A percentile compares a stretch with the other conserved stretches of the same genome.
Conservation (phyloP, 2,888 invertebrate species). For the Cantharis rustica region DNA sequence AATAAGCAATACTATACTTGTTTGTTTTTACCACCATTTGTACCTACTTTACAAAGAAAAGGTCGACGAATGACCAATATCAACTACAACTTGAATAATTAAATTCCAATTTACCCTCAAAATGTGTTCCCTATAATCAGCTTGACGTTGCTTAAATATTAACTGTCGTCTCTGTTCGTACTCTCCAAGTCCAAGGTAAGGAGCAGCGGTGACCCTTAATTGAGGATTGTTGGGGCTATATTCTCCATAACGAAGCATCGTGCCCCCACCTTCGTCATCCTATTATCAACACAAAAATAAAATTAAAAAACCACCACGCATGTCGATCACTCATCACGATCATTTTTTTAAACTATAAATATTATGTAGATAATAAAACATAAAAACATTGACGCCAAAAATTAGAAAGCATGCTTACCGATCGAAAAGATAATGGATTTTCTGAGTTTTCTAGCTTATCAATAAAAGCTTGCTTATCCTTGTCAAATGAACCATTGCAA, state of each 20-base stretch:
- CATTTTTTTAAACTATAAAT: neutral
- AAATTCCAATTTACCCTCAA: slow-evolving; percentile 56
- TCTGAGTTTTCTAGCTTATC: slow-evolving; percentile 47
- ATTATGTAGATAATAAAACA: neutral
- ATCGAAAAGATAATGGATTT: slow-evolving; percentile 49
- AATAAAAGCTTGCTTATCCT: slow-evolving; percentile 48
- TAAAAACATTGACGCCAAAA: slow-evolving; percentile 11
- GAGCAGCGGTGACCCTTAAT: slow-evolving; percentile 60
- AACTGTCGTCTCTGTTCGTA: slow-evolving; percentile 62
- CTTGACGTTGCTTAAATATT: slow-evolving; percentile 59
- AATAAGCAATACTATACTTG: neutral
- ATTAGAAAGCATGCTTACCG: slow-evolving; percentile 50
- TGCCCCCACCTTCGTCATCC: slow-evolving; percentile 45
- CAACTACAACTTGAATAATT: slow-evolving; percentile 1
- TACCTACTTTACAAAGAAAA: neutral
- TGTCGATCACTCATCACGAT: neutral
- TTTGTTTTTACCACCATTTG: neutral
- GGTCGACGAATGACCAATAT: neutral
- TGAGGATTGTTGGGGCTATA: slow-evolving; percentile 67
- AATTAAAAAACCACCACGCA: neutral
- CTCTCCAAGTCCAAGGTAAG: slow-evolving; percentile 63
- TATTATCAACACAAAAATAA: slow-evolving; percentile 28
- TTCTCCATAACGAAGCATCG: slow-evolving; percentile 65
- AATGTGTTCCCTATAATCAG: slow-evolving; percentile 63
- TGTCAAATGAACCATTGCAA: slow-evolving; percentile 46